Base-by-base conservation (phyloP, 2,888 invertebrate species). In the Ormyrus nitidulus region DNA sequence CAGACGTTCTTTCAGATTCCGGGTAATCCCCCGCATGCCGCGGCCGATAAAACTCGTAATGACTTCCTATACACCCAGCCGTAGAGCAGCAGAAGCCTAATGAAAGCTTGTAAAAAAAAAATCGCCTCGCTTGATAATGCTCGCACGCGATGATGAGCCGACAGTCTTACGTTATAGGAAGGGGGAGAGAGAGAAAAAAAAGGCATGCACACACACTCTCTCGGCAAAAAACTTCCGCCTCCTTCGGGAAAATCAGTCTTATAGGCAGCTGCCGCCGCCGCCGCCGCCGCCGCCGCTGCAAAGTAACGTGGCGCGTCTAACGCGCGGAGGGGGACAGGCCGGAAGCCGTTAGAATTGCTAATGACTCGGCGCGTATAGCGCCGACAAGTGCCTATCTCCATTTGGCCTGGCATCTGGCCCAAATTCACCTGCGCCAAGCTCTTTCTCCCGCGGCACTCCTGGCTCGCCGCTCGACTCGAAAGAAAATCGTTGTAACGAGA, bases 311-410 rank as follows among this genome's bases (percentile, higher is more conserved):
- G 59, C 65, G 51, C 51, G 59, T 70, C 54, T 44, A 44, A 72
- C 53, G 51, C 74, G 58, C 48, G 6, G 13, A 19, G 51, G 61
- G 44, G 46, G 53, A 3, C 69, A 85, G 84, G 84, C 88, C 88
- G 89, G 89, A 89, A 89, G 86, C 85, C 85, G 84, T 88, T 89
- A 87, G 88, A 88, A 89, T 89, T 88, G 88, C 87, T 88, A 89
- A 88, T 89, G 84, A 69, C 76, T 81, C 80, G 19, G 68, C 66
- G 62, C 56, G 69, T 34, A 34, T 4, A 4, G 34, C 54, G 79
- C 83, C 84, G 84, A 82, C 85, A 86, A 85, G 87, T 83, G 77
- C 75, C 86, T 88, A 87, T 87, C 85, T 85, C 83, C 74, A 82
- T 77, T 71, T 65, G 49, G 74, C 80, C 84, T 79, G 71, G 81